These are phyloP conservation scores for Lampropteryx suffumata DNA, from an alignment of 2,888 invertebrate genomes.

Conservation along the genomic window DNA sequence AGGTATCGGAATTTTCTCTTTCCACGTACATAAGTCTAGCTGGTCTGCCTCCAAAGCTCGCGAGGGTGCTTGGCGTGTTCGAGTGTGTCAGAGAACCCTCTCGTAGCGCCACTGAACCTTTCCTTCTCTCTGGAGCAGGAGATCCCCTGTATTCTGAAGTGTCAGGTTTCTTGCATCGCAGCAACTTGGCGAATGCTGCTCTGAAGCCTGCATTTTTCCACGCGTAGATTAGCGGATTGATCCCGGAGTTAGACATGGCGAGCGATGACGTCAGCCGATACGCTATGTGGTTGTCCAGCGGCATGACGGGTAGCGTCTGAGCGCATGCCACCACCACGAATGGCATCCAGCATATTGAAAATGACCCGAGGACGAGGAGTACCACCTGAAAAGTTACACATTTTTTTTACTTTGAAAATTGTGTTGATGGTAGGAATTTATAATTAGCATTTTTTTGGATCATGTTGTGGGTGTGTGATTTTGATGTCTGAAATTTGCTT, in stretches of 20 bases:
- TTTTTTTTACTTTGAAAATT: too few species aligned
- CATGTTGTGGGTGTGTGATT: too few species aligned
- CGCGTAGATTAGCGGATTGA: conserved; percentile 92
- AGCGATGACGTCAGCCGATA: conserved; percentile 87
- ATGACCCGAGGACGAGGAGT: conserved; percentile 89
- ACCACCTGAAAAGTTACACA: conserved; percentile 85
- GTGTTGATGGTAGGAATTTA: too few species aligned
- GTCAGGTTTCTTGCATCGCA: conserved; percentile 86
- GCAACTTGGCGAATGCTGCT: conserved; percentile 86
- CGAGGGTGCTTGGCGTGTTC: conserved; percentile 59
- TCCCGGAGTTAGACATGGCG: conserved; percentile 90
- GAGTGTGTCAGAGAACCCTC: conserved; percentile 72
- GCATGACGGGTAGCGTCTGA: conserved; percentile 79
- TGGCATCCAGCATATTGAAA: conserved; percentile 92
- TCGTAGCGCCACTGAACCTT: conserved; percentile 74
- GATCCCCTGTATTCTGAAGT: conserved; percentile 80
- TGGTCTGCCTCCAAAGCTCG: conserved; percentile 66
- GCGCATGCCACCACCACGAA: conserved; percentile 87
- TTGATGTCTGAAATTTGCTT: too few species aligned
- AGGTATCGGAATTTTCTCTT: conserved; percentile 56
- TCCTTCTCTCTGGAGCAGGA: conserved; percentile 80
- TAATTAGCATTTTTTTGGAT: too few species aligned
- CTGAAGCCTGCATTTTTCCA: conserved; percentile 93
- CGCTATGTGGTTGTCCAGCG: conserved; percentile 78
- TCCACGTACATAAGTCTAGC: conserved; percentile 70